These are phyloP conservation scores for Dicyrtoma fusca DNA, from an alignment of 2,888 invertebrate genomes.

Conservation along the genomic window DNA sequence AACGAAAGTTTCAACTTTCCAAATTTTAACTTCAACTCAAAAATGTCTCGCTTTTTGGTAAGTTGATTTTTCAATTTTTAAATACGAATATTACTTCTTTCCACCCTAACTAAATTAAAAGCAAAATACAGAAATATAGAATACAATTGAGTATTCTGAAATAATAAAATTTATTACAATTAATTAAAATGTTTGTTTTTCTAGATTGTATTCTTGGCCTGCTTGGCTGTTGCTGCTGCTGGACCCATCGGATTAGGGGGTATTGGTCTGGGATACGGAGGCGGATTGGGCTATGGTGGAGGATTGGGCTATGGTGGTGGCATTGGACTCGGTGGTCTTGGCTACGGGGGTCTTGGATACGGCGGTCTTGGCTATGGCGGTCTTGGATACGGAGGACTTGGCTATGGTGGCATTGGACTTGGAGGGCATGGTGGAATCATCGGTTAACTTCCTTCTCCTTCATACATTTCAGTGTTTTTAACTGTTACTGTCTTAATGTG, in stretches of 20 bases:
- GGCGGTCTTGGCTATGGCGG: conserved; percentile 9
- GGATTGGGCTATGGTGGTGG: conserved; percentile 6
- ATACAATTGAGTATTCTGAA: too few relatives aligned
- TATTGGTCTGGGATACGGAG: not conserved
- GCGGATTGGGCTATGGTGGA: conserved; percentile 3
- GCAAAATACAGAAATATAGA: too few relatives aligned
- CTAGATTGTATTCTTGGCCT: conserved; percentile 10
- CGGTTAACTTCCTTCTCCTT: not conserved
- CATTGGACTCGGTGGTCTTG: not conserved
- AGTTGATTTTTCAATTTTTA: not conserved
- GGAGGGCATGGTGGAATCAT: conserved; percentile 5
- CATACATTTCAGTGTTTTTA: not conserved
- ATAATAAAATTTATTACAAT: too few relatives aligned
- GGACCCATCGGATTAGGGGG: not conserved
- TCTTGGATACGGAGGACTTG: conserved; percentile 1
- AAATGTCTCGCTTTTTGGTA: not conserved
- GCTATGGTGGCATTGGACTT: not conserved
- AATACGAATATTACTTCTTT: too few relatives aligned
- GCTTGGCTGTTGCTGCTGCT: conserved; percentile 5
- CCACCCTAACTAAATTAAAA: too few relatives aligned
- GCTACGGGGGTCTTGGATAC: not conserved
- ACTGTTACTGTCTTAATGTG: too few relatives aligned
- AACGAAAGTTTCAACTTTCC: not conserved
- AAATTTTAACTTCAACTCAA: not conserved
- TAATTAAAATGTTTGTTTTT: not conserved